Percentiles rank a stretch among this genome's conserved stretches.
phyloP scores from a whole-genome alignment of 2,888 invertebrate genomes.

The Unio delphinus region DNA sequence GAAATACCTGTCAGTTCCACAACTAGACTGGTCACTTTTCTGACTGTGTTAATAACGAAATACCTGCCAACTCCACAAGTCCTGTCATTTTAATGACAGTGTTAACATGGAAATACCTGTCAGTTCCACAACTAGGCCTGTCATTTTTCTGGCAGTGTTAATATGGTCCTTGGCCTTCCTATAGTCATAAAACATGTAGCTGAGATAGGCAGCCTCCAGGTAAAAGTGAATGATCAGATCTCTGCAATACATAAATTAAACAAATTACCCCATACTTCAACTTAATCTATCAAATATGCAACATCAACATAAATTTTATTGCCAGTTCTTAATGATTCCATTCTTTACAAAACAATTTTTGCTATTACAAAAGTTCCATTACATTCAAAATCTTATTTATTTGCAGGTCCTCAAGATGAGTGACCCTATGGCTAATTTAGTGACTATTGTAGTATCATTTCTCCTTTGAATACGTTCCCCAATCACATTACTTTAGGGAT shows the following conservation, averaged over 20 bases:
- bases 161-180: slow-evolving; percentile 81
- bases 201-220: slow-evolving; percentile 79
- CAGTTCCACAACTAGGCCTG: slow-evolving; percentile 81
- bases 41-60: no score
- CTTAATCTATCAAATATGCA: neutral
- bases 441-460: no score
- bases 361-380: no score
- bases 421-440: no score
- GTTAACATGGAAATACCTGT: slow-evolving; percentile 74
- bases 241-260: slow-evolving; percentile 28
- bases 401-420: no score
- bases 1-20: no score
- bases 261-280: neutral
- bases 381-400: no score
- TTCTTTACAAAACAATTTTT: neutral
- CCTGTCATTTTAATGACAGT: no score
- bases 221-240: slow-evolving; percentile 70
- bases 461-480: no score
- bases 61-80: no score
- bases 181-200: slow-evolving; percentile 82
- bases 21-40: no score
- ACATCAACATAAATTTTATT: neutral
- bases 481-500: no score
- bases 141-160: slow-evolving; percentile 76
- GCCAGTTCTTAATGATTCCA: neutral